A percentile compares a stretch with the other conserved stretches of the same genome.
These are phyloP conservation scores for Poecilia wingei DNA, from an alignment of 2,797 vertebrate species.

Conservation along the genomic window DNA sequence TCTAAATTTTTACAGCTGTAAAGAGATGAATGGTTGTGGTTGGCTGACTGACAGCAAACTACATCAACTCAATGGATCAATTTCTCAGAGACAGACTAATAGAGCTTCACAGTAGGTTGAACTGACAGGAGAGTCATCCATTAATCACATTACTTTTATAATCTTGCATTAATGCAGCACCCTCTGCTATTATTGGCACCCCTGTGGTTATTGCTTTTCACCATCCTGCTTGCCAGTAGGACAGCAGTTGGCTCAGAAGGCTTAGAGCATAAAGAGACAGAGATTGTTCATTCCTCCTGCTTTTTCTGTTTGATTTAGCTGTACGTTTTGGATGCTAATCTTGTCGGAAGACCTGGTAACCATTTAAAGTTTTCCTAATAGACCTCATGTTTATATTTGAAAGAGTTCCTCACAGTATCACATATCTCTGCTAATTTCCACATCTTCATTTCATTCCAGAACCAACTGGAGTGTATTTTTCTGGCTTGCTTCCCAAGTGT, in stretches of 20 bases:
- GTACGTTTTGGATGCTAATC: not conserved
- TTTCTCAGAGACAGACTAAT: conserved; percentile 3
- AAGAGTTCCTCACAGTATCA: not conserved
- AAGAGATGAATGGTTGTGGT: not conserved
- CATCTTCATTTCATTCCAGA: not conserved
- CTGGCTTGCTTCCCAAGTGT: not conserved
- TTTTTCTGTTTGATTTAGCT: not conserved
- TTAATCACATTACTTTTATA: conserved; percentile 5
- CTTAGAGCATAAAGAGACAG: not conserved
- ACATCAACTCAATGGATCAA: not conserved
- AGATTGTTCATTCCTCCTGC: not conserved
- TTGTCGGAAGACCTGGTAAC: not conserved
- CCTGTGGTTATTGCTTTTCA: not conserved
- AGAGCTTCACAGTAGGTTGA: not conserved
- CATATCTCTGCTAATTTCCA: not conserved
- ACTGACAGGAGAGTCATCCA: not conserved
- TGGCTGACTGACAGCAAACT: not conserved
- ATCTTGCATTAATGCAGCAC: not conserved
- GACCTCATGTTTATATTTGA: not conserved
- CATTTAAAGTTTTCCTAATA: not conserved
- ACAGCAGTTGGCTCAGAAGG: not conserved
- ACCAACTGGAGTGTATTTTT: not conserved
- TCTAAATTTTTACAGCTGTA: not conserved
- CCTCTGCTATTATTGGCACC: not conserved
- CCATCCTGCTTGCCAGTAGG: not conserved